Percentiles rank a stretch among this genome's conserved stretches.
Evolutionary conservation across 2,888 invertebrate genomes (phyloP).

Genomic region (Drosophila incognita): DNA sequence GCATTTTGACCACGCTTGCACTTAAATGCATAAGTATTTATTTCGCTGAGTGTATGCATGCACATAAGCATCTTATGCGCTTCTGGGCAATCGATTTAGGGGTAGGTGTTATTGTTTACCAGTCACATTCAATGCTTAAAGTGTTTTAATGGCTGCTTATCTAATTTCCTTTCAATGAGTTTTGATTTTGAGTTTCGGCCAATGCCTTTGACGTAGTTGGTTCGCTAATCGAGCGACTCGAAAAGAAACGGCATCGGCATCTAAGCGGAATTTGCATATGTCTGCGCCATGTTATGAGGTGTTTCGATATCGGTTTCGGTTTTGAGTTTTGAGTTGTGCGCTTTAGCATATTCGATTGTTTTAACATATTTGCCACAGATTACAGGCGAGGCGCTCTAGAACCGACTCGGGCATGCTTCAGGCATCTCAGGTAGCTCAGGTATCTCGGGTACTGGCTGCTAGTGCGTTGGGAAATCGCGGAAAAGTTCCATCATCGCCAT

Average conservation of each 20-base stretch:
- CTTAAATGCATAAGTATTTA: not conserved
- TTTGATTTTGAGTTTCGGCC: constrained; percentile 54
- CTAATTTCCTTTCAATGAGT: constrained; percentile 67
- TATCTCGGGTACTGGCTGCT: constrained; percentile 1
- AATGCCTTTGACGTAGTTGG: constrained; percentile 32
- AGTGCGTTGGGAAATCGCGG: constrained; percentile 64
- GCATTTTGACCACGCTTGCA: not conserved
- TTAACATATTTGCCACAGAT: constrained; percentile 62
- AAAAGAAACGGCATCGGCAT: constrained; percentile 22
- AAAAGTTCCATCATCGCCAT: constrained; percentile 66
- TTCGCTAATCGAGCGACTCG: constrained; percentile 1
- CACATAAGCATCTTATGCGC: constrained; percentile 59
- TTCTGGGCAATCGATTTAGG: constrained; percentile 45
- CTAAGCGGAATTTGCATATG: constrained; percentile 58
- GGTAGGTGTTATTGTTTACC: constrained; percentile 9
- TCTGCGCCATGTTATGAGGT: constrained; percentile 54
- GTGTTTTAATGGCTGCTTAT: constrained; percentile 40
- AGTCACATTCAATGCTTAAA: not conserved
- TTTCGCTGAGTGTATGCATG: constrained; percentile 32
- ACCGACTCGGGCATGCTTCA: not conserved
- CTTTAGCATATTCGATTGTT: constrained; percentile 68
- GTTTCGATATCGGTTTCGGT: not conserved
- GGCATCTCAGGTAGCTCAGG: constrained; percentile 5
- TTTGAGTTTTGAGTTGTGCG: constrained; percentile 7
- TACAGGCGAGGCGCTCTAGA: constrained; percentile 22